These are phyloP conservation scores for Neomorphus geoffroyi DNA, from an alignment of 2,797 vertebrate species.

Conservation along the genomic window DNA sequence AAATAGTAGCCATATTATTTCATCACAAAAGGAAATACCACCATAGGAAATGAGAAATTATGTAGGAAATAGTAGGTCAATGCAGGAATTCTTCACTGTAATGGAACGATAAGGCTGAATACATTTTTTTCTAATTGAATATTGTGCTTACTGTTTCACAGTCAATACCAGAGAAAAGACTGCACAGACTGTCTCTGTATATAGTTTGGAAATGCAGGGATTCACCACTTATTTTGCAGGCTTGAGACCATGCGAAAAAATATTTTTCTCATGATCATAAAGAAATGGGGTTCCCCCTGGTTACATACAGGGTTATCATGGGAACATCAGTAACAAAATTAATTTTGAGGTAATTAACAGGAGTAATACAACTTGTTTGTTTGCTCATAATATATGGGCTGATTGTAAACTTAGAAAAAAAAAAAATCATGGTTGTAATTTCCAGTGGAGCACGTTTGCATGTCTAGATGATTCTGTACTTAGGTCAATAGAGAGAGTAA, in stretches of 20 bases:
- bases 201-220: neutral
- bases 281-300: neutral
- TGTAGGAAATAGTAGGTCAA: neutral
- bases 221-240: neutral
- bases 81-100: neutral
- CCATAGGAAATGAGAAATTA: slow-evolving; percentile 3
- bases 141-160: neutral
- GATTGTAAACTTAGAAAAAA: neutral
- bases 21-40: neutral
- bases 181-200: neutral
- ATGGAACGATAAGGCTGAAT: neutral
- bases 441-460: neutral
- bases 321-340: neutral
- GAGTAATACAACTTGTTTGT: neutral
- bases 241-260: neutral
- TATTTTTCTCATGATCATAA: neutral
- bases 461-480: neutral
- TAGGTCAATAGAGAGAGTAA: neutral
- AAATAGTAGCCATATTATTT: slow-evolving; percentile 8
- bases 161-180: neutral
- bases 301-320: neutral
- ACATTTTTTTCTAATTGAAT: neutral
- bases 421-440: neutral
- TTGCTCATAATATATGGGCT: neutral
- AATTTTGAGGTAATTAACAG: slow-evolving; percentile 9